Evolutionary conservation across 2,113 vertebrate species (phyloP).

Genomic region (Myotis lucifugus): DNA sequence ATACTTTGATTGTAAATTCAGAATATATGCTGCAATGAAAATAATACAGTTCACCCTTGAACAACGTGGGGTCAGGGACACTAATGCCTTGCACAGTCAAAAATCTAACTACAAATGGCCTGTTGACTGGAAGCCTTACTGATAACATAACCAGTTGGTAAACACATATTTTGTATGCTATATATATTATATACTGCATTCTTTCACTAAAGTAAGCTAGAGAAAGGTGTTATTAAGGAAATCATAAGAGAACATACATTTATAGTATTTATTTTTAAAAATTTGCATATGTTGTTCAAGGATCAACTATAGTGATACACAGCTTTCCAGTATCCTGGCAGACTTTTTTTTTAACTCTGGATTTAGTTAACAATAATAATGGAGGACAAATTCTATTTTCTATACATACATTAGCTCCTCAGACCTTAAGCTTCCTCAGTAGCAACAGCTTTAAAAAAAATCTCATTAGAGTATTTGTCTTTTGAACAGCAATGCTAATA

Average conservation of each 20-base stretch:
- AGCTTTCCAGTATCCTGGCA: background rate
- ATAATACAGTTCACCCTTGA: background rate
- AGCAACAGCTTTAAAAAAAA: conserved; percentile 48
- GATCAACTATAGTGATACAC: background rate
- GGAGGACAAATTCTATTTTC: background rate
- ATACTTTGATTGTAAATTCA: conserved; percentile 43
- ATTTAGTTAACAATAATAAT: conserved; percentile 53
- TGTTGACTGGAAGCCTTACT: background rate
- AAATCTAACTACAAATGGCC: background rate
- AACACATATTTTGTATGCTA: background rate
- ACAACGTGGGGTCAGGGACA: background rate
- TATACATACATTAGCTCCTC: background rate
- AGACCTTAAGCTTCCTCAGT: conserved; percentile 38
- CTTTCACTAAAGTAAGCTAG: background rate
- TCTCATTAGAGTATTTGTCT: conserved; percentile 57
- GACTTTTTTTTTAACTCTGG: background rate
- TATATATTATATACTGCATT: background rate
- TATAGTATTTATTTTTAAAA: background rate
- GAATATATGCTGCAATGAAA: background rate
- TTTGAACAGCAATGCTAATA: conserved; percentile 26
- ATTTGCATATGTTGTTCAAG: background rate
- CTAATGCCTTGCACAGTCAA: background rate
- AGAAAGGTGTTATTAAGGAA: background rate
- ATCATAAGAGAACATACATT: background rate
- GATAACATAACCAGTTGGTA: background rate